Percentiles rank a stretch among this genome's conserved stretches.
phyloP scores from a whole-genome alignment of 1,140 invertebrate genomes.

The Nasonia vitripennis region DNA sequence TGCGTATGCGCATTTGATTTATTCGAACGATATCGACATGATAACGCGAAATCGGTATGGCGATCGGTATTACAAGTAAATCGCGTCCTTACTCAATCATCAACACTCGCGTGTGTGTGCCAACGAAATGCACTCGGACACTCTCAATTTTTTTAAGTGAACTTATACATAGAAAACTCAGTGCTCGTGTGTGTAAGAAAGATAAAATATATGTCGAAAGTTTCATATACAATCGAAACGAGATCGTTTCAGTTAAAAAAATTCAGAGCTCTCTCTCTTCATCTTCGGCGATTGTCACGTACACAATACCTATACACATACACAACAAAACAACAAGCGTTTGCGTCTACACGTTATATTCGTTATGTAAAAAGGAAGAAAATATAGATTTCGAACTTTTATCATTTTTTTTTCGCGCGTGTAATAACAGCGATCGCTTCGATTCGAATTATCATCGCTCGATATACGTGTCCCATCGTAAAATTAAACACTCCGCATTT shows the following conservation, averaged over 20 bases:
- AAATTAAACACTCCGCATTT: no score
- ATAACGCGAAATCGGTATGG: no score
- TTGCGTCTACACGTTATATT: background rate
- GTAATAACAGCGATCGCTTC: conserved; percentile 53
- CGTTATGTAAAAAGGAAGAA: conserved; percentile 32
- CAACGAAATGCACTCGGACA: background rate
- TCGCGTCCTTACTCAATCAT: conserved; percentile 29
- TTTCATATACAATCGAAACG: conserved; percentile 16
- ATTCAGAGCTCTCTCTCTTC: conserved; percentile 30
- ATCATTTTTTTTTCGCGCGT: no score
- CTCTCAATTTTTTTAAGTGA: conserved; percentile 52
- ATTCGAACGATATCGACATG: background rate
- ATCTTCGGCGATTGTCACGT: conserved; percentile 29
- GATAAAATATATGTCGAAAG: conserved; percentile 46
- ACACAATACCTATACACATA: no score
- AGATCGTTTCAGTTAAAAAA: conserved; percentile 47
- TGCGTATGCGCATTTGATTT: background rate
- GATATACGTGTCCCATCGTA: background rate
- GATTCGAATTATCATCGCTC: conserved; percentile 54
- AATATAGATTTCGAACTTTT: conserved; percentile 29
- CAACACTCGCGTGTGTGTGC: conserved; percentile 10
- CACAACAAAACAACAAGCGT: background rate
- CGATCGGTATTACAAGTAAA: background rate
- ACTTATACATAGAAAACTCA: conserved; percentile 4
- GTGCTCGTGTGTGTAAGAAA: conserved; percentile 18